A percentile compares a stretch with the other conserved stretches of the same genome.
Evolutionary conservation across 2,888 invertebrate genomes (phyloP).

Genomic region (Theodoxus fluviatilis): DNA sequence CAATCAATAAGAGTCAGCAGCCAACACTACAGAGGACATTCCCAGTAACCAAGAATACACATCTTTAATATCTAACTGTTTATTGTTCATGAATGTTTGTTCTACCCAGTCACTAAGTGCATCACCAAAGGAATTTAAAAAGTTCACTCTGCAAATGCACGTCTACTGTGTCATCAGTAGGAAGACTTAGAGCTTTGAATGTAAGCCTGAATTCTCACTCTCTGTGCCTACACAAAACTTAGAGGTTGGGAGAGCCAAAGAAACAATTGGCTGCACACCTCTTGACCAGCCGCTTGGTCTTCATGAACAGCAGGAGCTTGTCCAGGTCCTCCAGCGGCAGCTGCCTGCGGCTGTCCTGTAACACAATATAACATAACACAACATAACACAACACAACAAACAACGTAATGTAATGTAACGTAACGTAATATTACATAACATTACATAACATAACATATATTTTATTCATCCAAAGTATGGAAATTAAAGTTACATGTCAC

Average conservation of each 20-base stretch:
- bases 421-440: not conserved
- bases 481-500: no score
- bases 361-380: not conserved
- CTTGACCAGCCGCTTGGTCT: slow-evolving; percentile 66
- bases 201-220: no score
- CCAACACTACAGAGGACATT: not conserved
- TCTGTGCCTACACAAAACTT: not conserved
- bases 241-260: no score
- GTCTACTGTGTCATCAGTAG: no score
- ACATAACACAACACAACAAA: not conserved
- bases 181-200: no score
- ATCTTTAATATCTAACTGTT: no score
- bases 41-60: no score
- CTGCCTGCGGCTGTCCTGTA: slow-evolving; percentile 71
- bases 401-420: not conserved
- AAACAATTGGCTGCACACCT: slow-evolving; percentile 67
- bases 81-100: no score
- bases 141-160: no score
- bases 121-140: no score
- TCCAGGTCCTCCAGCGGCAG: slow-evolving; percentile 76
- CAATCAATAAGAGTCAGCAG: no score
- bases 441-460: not conserved
- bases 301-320: slow-evolving; percentile 73
- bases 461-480: not conserved
- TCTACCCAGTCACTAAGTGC: no score